These are phyloP conservation scores for Entomobrya proxima DNA, from an alignment of 2,888 invertebrate species.

Conservation along the genomic window DNA sequence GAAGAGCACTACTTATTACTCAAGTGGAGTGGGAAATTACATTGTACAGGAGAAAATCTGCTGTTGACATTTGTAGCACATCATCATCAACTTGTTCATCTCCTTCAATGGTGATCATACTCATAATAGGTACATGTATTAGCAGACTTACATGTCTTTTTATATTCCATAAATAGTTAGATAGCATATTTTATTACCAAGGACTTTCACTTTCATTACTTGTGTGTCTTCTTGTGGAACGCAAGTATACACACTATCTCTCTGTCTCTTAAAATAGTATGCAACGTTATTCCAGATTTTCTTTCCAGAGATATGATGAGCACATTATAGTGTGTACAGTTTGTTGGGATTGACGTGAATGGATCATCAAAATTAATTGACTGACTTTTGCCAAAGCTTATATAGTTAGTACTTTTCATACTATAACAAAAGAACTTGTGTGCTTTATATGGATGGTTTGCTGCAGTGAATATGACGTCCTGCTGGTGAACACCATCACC, in stretches of 20 bases:
- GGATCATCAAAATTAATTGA: slow-evolving; percentile 63
- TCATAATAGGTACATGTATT: neutral
- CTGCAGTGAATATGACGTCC: too few relatives aligned
- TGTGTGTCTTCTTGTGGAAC: too few relatives aligned
- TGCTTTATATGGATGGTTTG: too few relatives aligned
- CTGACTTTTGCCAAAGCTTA: slow-evolving; percentile 25
- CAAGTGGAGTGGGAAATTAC: slow-evolving; percentile 34
- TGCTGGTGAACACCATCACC: too few relatives aligned
- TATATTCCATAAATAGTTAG: too few relatives aligned
- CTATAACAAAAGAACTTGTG: too few relatives aligned
- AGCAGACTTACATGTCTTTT: neutral
- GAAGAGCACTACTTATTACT: neutral
- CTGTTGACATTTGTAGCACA: slow-evolving; percentile 60
- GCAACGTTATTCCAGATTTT: neutral
- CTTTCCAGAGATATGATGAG: neutral
- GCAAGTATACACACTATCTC: too few relatives aligned
- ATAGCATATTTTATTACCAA: too few relatives aligned
- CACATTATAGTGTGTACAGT: too few relatives aligned
- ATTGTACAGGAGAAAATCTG: slow-evolving; percentile 51
- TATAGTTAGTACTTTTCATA: too few relatives aligned
- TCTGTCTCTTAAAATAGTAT: too few relatives aligned
- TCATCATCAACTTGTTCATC: neutral
- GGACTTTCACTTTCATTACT: too few relatives aligned
- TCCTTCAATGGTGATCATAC: neutral
- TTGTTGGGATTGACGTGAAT: slow-evolving; percentile 56